Percentiles rank a stretch among this genome's conserved stretches.
Conservation (phyloP, 2,888 invertebrate species). For the Torymus texanus region DNA sequence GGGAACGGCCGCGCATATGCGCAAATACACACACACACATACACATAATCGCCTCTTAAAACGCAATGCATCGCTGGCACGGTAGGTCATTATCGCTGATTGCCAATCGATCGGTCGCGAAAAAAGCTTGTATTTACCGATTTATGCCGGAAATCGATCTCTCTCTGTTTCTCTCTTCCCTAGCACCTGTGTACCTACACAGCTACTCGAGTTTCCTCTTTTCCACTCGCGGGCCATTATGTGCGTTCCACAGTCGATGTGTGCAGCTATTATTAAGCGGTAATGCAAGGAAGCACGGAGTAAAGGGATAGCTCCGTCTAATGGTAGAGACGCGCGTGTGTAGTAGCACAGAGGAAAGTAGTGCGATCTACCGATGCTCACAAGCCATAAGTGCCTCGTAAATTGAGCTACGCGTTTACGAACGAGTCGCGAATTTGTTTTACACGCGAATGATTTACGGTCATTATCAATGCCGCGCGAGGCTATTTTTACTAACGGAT, state of each 20-base stretch:
- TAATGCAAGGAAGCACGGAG: not conserved
- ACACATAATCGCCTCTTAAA: no score
- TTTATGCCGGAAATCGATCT: conserved; percentile 23
- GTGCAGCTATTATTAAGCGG: conserved; percentile 5
- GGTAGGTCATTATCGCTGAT: conserved; percentile 28
- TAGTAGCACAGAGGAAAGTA: not conserved
- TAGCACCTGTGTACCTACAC: not conserved
- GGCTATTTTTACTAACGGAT: not conserved
- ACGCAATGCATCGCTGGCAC: not conserved
- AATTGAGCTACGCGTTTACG: not conserved
- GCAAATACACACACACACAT: no score
- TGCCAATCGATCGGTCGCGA: conserved; percentile 3
- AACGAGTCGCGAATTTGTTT: conserved; percentile 28
- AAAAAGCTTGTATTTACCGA: conserved; percentile 29
- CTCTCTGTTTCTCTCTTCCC: not conserved
- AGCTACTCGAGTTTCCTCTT: not conserved
- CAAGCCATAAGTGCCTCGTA: conserved; percentile 7
- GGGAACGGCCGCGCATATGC: not conserved
- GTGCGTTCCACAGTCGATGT: not conserved
- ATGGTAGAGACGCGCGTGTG: not conserved
- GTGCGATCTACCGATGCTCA: not conserved
- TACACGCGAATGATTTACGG: conserved; percentile 24
- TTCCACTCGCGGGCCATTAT: not conserved
- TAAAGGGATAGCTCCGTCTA: not conserved
- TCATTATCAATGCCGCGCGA: not conserved